Percentiles rank a stretch among this genome's conserved stretches.
phyloP scores from a whole-genome alignment of 2,113 vertebrate genomes.

The Lepisosteus osseus region DNA sequence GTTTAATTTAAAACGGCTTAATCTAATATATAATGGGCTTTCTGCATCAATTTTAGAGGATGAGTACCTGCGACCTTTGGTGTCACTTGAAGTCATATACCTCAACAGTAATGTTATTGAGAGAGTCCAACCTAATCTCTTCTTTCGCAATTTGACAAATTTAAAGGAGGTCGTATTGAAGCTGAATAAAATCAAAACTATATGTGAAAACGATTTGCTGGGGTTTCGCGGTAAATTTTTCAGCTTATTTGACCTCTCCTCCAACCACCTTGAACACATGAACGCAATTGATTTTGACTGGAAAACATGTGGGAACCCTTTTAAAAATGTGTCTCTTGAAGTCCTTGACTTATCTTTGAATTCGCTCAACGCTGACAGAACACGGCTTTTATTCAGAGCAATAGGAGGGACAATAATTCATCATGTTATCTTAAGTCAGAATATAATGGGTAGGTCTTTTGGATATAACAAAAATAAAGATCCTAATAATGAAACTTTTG shows the following conservation, averaged over 20 bases:
- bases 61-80: conserved; percentile 68
- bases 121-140: conserved; percentile 64
- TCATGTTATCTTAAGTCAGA: conserved; percentile 41
- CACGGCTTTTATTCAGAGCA: conserved; percentile 52
- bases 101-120: conserved; percentile 64
- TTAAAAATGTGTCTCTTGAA: conserved; percentile 62
- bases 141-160: conserved; percentile 66
- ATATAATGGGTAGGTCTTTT: conserved; percentile 65
- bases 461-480: conserved; percentile 65
- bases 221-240: conserved; percentile 75
- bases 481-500: conserved; percentile 73
- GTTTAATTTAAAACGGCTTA: conserved; percentile 50
- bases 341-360: conserved; percentile 59
- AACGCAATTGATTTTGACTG: conserved; percentile 45
- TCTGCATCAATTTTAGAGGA: conserved; percentile 62
- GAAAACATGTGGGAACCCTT: conserved; percentile 74
- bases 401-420: conserved; percentile 65
- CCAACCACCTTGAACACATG: conserved; percentile 32
- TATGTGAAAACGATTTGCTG: conserved; percentile 73
- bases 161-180: conserved; percentile 63
- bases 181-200: conserved; percentile 54
- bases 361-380: conserved; percentile 39
- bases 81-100: conserved; percentile 63
- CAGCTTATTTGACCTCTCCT: conserved; percentile 48
- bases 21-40: conserved; percentile 60